Percentiles rank a stretch among this genome's conserved stretches.
Evolutionary conservation across 2,888 invertebrate species (phyloP).

Genomic region (Aleiodes testaceus): DNA sequence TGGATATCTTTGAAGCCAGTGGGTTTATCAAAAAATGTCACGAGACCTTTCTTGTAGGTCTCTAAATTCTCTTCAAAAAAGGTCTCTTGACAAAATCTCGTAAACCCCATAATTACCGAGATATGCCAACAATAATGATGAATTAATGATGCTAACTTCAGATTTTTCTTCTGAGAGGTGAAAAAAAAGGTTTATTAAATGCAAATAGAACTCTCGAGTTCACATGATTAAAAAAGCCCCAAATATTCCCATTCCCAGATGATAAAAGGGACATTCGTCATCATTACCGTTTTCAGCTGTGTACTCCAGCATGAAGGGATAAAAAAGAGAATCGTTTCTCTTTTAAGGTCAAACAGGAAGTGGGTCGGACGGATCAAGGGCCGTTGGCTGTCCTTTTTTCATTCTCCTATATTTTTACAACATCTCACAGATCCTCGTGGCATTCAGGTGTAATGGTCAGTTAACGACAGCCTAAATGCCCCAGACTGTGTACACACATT

Average conservation of each 20-base stretch:
- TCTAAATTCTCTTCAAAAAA: too few species aligned
- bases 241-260: conserved; percentile 25
- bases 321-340: conserved; percentile 11
- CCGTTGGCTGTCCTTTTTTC: conserved; percentile 63
- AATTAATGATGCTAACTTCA: too few species aligned
- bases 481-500: conserved; percentile 29
- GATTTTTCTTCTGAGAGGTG: too few species aligned
- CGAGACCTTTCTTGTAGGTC: too few species aligned
- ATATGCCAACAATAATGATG: too few species aligned
- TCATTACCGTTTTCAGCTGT: conserved; percentile 67
- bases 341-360: conserved; percentile 68
- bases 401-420: conserved; percentile 44
- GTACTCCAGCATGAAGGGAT: conserved; percentile 43
- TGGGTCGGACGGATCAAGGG: conserved; percentile 71
- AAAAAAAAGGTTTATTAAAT: too few species aligned
- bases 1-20: too few species aligned
- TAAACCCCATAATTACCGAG: too few species aligned
- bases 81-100: too few species aligned
- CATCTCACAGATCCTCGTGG: conserved; percentile 59
- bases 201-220: too few species aligned
- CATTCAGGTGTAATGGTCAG: conserved; percentile 73
- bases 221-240: conserved; percentile 1
- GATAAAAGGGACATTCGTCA: conserved; percentile 65
- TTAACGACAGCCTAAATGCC: conserved; percentile 69
- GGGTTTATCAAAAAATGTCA: too few species aligned